Evolutionary conservation across 1,140 invertebrate species (phyloP).

Genomic region (Pseudomyrmex flavicornis): DNA sequence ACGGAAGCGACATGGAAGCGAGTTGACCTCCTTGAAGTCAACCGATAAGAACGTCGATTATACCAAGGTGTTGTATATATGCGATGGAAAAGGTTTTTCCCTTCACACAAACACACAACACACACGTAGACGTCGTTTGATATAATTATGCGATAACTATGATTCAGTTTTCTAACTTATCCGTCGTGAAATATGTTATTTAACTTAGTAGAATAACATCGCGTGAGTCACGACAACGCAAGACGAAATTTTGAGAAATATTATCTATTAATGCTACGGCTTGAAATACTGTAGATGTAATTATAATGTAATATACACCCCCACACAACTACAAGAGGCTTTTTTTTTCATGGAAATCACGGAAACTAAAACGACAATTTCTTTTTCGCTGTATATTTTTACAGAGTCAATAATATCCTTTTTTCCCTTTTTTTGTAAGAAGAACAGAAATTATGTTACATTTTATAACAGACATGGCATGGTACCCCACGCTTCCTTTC

Average conservation of each 20-base stretch:
- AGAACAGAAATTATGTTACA: too few species aligned
- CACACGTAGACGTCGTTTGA: slow-evolving; percentile 2
- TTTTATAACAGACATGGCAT: too few species aligned
- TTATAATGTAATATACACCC: background rate
- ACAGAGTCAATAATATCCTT: too few species aligned
- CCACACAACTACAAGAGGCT: background rate
- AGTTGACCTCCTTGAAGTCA: slow-evolving; percentile 45
- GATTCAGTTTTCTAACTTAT: slow-evolving; percentile 29
- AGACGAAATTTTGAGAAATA: slow-evolving; percentile 39
- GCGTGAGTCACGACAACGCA: slow-evolving; percentile 14
- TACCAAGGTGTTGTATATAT: slow-evolving; percentile 12
- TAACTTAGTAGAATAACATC: slow-evolving; percentile 14
- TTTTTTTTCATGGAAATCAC: background rate
- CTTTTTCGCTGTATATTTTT: background rate
- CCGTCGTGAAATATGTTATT: background rate
- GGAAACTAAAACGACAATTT: background rate
- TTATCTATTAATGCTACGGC: slow-evolving; percentile 35
- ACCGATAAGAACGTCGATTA: slow-evolving; percentile 37
- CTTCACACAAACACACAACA: background rate
- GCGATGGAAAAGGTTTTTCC: slow-evolving; percentile 10
- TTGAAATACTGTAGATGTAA: slow-evolving; percentile 4
- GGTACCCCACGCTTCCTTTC: too few species aligned
- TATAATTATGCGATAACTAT: slow-evolving; percentile 35
- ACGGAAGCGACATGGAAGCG: slow-evolving; percentile 25
- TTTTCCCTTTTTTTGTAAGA: too few species aligned